phyloP scores from a whole-genome alignment of 2,113 vertebrate genomes.

The Coryphaenoides rupestris region DNA sequence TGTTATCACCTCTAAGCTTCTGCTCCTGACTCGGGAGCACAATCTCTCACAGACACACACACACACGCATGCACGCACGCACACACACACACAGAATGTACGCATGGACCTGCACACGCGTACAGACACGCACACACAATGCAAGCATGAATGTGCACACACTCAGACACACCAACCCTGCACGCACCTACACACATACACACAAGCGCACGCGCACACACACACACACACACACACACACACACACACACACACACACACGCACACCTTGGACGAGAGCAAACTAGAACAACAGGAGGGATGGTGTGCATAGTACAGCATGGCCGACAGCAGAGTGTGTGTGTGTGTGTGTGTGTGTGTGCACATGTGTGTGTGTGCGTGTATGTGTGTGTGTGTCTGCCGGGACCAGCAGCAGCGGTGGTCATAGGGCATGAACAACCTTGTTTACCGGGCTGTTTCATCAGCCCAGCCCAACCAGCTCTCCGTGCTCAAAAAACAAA shows the following conservation, averaged over 20 bases:
- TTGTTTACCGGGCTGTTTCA: conserved; percentile 52
- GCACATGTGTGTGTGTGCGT: too few relatives aligned
- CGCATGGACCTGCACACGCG: background rate
- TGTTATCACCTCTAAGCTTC: conserved; percentile 8
- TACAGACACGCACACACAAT: background rate
- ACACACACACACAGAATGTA: conserved; percentile 19
- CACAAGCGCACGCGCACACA: background rate
- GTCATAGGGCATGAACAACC: background rate
- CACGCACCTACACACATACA: conserved; percentile 13
- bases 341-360: too few relatives aligned
- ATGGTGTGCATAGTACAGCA: too few relatives aligned
- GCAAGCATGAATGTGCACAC: too few relatives aligned
- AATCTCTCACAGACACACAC: conserved; percentile 11
- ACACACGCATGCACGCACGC: conserved; percentile 11
- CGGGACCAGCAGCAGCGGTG: too few relatives aligned
- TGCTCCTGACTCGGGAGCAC: background rate
- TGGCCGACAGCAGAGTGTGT: too few relatives aligned
- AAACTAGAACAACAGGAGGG: too few relatives aligned
- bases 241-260: background rate
- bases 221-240: background rate
- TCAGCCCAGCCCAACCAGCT: conserved; percentile 35
- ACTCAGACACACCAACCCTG: background rate
- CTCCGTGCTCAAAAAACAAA: background rate
- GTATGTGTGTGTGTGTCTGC: too few relatives aligned
- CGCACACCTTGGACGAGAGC: too few relatives aligned